Conservation (phyloP, 1,140 invertebrate species). For the Tyrophagus putrescentiae region DNA sequence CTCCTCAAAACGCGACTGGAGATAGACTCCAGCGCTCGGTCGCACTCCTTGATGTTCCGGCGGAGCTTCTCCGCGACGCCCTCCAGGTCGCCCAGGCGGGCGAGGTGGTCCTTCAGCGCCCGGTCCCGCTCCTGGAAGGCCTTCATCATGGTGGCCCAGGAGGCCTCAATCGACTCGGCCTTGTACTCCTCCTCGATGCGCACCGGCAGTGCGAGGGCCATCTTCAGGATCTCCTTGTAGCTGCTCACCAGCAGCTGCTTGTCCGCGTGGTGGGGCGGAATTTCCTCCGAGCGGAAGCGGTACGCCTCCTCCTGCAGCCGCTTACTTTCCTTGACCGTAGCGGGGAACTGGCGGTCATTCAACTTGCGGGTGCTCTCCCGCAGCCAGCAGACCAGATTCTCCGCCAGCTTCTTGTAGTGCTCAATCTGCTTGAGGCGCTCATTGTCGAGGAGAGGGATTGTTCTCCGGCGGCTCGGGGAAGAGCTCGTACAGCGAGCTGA, state of each 20-base stretch:
- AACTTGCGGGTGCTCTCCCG: constrained; percentile 69
- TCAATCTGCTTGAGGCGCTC: constrained; percentile 73
- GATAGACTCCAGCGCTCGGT: constrained; percentile 66
- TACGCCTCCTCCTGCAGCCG: constrained; percentile 71
- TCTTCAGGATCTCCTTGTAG: constrained; percentile 64
- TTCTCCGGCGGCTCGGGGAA: constrained; percentile 72
- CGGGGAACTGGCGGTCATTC: constrained; percentile 72
- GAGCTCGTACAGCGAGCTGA: constrained; percentile 93
- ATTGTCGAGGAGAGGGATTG: constrained; percentile 77
- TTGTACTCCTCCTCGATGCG: constrained; percentile 67
- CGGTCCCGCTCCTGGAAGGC: constrained; percentile 71
- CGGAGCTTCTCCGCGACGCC: constrained; percentile 84
- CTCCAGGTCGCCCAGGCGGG: constrained; percentile 76
- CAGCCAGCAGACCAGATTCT: constrained; percentile 68
- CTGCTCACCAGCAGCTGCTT: constrained; percentile 69
- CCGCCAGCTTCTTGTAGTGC: constrained; percentile 73
- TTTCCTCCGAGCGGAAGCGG: constrained; percentile 79
- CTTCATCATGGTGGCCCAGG: constrained; percentile 72
- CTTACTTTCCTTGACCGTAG: constrained; percentile 83
- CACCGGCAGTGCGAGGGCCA: constrained; percentile 32
- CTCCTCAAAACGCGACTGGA: constrained; percentile 75
- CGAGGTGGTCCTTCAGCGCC: constrained; percentile 74
- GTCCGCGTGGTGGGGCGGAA: constrained; percentile 68
- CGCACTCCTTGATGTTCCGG: constrained; percentile 75
- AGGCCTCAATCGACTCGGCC: constrained; percentile 71